phyloP scores from a whole-genome alignment of 2,888 invertebrate species.

The Minunthozetes semirufus region DNA sequence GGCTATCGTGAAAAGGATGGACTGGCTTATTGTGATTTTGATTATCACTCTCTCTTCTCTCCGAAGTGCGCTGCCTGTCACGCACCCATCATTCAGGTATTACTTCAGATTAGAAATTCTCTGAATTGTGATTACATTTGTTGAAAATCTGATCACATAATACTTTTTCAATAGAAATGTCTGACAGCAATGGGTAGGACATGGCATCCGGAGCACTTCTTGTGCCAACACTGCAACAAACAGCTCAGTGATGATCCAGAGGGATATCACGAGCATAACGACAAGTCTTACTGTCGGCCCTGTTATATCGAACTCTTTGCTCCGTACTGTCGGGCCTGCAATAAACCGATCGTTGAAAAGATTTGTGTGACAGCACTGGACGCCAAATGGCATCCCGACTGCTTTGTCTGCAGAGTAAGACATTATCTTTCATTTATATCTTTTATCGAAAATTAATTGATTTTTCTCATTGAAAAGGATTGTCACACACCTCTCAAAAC shows the following conservation, averaged over 20 bases:
- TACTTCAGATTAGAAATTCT: no score
- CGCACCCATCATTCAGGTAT: slow-evolving; percentile 83
- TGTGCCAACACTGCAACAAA: slow-evolving; percentile 84
- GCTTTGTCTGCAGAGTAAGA: slow-evolving; percentile 97
- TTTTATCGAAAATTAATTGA: neutral
- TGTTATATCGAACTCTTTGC: slow-evolving; percentile 97
- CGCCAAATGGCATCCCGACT: slow-evolving; percentile 95
- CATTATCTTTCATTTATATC: slow-evolving; percentile 46
- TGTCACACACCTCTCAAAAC: slow-evolving; percentile 94
- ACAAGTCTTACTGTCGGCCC: slow-evolving; percentile 92
- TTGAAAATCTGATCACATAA: no score
- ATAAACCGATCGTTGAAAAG: slow-evolving; percentile 83
- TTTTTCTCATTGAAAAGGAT: slow-evolving; percentile 59
- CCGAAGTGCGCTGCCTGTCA: slow-evolving; percentile 98
- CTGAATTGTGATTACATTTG: no score
- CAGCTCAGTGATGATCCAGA: slow-evolving; percentile 94
- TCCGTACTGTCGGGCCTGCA: slow-evolving; percentile 96
- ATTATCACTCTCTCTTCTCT: slow-evolving; percentile 94
- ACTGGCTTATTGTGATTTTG: slow-evolving; percentile 93
- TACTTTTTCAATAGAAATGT: slow-evolving; percentile 66
- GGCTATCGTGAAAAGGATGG: slow-evolving; percentile 98
- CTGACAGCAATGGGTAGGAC: slow-evolving; percentile 94
- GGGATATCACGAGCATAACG: slow-evolving; percentile 97
- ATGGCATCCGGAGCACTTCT: slow-evolving; percentile 99
- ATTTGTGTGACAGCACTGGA: slow-evolving; percentile 89